Base-by-base conservation (phyloP, 92 coral and sea anemone genomes). In the Isaurus tuberculatus region DNA sequence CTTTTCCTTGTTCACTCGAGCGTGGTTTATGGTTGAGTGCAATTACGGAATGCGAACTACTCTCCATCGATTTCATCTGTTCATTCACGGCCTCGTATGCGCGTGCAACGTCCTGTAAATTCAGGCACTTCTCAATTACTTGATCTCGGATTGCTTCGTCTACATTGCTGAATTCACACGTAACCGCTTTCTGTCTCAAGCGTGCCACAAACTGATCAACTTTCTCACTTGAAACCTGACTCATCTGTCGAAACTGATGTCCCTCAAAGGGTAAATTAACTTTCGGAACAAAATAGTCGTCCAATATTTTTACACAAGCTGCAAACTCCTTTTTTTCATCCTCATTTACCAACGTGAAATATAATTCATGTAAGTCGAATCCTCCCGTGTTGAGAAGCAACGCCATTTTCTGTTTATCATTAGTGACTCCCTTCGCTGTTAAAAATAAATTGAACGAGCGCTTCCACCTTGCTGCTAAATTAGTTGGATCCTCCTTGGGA, bases 191-290 rank as follows among this genome's bases (percentile, higher is more conserved):
- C 53, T 73, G 81, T 20, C 75, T 60, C 37, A 84, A 72, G 74
- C 88, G 73, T 58, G 68, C 61, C 42, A 84, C 88, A 74, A 84
- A n/a, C n/a, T n/a, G n/a, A n/a, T n/a, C n/a, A n/a, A n/a, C n/a
- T n/a, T n/a, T n/a, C n/a, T n/a, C n/a, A n/a, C n/a, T n/a, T n/a
- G n/a, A n/a, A n/a, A n/a, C n/a, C n/a, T n/a, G n/a, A n/a, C n/a
- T n/a, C n/a, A n/a, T n/a, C n/a, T 83, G 88, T 31, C 85, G 70
- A 70, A 83, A 88, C 72, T 34, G 32, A 75, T 83, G 88, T 64
- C 81, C 68, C 42, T 88, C 85, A 48, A 83, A 88, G 15, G 88
- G 88, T n/a, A n/a, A n/a, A 61, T 83, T 77, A 11, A 78, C 74
- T 75, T 87, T 60, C 25, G 91, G 91, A 32, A 68, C 63, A 65